Conservation (phyloP, 2,113 vertebrate genomes). For the Merops nubicus region DNA sequence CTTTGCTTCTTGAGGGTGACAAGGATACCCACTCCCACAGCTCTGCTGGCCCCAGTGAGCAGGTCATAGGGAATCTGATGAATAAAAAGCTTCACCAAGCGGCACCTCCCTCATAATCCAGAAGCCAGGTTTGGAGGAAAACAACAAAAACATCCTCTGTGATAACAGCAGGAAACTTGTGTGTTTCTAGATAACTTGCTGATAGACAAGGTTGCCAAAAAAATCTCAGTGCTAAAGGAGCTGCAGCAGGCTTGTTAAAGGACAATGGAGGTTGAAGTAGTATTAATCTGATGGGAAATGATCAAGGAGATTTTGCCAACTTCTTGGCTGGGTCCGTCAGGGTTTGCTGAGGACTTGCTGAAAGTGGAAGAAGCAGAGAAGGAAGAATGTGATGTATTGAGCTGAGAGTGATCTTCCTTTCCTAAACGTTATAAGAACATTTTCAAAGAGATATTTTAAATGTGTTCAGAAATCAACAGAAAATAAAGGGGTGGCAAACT, state of each 20-base stretch:
- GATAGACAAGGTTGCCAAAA: background rate
- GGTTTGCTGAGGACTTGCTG: background rate
- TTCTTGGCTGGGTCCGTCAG: background rate
- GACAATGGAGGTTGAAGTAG: background rate
- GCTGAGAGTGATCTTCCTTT: background rate
- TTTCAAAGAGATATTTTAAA: background rate
- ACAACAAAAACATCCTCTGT: background rate
- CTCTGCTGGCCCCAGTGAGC: background rate
- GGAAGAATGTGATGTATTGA: background rate
- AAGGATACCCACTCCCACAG: background rate
- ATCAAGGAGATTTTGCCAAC: background rate
- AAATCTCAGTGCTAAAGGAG: background rate
- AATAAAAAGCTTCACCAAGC: background rate
- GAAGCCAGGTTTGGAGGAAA: background rate
- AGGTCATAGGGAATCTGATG: background rate
- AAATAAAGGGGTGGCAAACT: background rate
- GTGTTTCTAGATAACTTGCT: background rate
- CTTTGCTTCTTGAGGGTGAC: background rate
- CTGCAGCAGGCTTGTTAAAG: background rate
- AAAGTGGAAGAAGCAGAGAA: background rate
- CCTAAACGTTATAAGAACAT: rapidly evolving
- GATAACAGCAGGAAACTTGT: constrained; percentile 12
- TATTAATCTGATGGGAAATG: background rate
- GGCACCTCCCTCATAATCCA: background rate
- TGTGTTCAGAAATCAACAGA: background rate